phyloP scores from a whole-genome alignment of 2,113 vertebrate genomes.

The Bufo gargarizans region DNA sequence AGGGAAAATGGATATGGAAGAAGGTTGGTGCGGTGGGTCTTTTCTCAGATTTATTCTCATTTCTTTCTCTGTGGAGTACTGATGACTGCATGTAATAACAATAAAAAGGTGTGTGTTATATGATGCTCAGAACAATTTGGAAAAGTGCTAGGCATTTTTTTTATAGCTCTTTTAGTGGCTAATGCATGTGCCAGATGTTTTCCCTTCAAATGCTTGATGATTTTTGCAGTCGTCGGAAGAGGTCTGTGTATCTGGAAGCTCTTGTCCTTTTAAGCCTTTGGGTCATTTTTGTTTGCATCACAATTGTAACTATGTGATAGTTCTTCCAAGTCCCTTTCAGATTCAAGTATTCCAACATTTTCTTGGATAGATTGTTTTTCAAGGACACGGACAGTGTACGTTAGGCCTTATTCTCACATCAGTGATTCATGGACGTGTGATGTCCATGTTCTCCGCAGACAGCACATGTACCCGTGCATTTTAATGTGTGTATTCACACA shows the following conservation, averaged over 20 bases:
- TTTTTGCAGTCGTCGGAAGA: constrained; percentile 29
- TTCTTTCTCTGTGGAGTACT: constrained; percentile 44
- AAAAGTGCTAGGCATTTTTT: constrained; percentile 38
- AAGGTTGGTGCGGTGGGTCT: constrained; percentile 48
- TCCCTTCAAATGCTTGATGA: constrained; percentile 36
- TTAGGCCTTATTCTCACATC: too few species aligned
- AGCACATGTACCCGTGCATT: too few species aligned
- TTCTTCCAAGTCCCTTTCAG: not conserved
- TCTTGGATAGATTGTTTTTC: too few species aligned
- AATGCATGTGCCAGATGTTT: constrained; percentile 53
- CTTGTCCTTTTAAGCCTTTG: not conserved
- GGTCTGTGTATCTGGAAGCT: not conserved
- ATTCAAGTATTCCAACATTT: not conserved
- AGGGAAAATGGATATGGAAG: constrained; percentile 44
- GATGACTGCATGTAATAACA: constrained; percentile 54
- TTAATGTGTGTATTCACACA: too few species aligned
- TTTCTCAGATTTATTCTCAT: constrained; percentile 38
- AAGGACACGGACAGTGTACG: too few species aligned
- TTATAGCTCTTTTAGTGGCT: constrained; percentile 39
- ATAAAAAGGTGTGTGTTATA: constrained; percentile 55
- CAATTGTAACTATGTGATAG: not conserved
- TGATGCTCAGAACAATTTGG: constrained; percentile 52
- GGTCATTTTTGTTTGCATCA: constrained; percentile 15
- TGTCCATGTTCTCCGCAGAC: too few species aligned
- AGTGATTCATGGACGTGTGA: too few species aligned